Evolutionary conservation across 2,797 vertebrate genomes (phyloP), one percentile per base, ranked within the genome.

Genomic region (Neosilurus mollespiculum): DNA sequence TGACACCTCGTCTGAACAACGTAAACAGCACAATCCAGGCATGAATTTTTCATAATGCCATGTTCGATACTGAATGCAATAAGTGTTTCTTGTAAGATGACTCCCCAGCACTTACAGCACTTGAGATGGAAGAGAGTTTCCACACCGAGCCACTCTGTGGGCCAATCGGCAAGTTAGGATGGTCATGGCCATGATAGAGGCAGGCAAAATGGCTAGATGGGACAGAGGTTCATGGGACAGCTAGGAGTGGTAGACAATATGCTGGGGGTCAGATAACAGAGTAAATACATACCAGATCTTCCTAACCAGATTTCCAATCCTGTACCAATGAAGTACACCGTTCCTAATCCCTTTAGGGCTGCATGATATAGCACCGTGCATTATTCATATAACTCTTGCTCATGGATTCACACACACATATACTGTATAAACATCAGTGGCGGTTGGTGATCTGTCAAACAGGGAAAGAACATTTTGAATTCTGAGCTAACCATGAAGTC

Each of bases 11-110:
- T 87, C 89, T 88, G 88, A 88, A 91, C 88, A 78, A 89, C 81
- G 83, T 85, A 86, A 85, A 85, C 86, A 86, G 62, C 90, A 91
- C 90, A 85, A 90, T 88, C 84, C 79, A 79, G 20, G 37, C 92
- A 94, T 95, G 92, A 95, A 95, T 94, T 94, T 95, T 95, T 95
- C 92, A 95, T 95, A 92, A 93, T 92, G 92, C 93, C 93, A 92
- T 94, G 92, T 93, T 94, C 93, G 93, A 94, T 94, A 93, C 93
- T 94, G 94, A 95, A 94, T 92, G 91, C 94, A 94, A 93, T 95
- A 95, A 95, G 93, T 93, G 94, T 94, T 93, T 94, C 93, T 94
- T 93, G 94, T 95, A 95, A 95, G 93, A 94, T 81, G 93, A 94
- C 93, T 94, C 93, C 92, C 58, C 61, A 91, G 93, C 93, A 94